phyloP scores from a whole-genome alignment of 2,888 invertebrate species.

The Drosophila sordidula region DNA sequence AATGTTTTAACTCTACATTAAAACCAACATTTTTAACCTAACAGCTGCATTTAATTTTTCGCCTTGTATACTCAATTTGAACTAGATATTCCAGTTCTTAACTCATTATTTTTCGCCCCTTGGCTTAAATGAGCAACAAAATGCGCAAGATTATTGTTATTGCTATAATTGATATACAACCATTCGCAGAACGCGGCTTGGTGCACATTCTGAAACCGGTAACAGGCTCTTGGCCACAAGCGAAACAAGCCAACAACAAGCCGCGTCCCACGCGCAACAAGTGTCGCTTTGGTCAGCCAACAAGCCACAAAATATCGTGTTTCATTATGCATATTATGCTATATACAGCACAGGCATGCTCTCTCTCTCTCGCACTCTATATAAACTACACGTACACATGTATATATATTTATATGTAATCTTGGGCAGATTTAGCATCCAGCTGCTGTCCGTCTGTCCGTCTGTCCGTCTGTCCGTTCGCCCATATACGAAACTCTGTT shows the following conservation, averaged over 20 bases:
- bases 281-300: constrained; percentile 62
- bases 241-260: background rate
- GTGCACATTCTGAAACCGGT: constrained; percentile 14
- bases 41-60: background rate
- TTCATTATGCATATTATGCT: constrained; percentile 28
- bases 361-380: background rate
- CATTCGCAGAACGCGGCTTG: constrained; percentile 19
- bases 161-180: constrained; percentile 1
- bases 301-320: constrained; percentile 52
- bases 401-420: background rate
- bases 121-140: constrained; percentile 1
- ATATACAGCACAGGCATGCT: background rate
- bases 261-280: constrained; percentile 64
- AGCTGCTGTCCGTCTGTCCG: constrained; percentile 12
- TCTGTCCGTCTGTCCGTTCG: constrained; percentile 1
- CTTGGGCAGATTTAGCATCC: constrained; percentile 25
- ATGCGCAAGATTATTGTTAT: constrained; percentile 1
- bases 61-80: background rate
- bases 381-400: background rate
- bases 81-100: background rate
- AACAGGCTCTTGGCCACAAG: constrained; percentile 24
- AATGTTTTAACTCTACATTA: no score
- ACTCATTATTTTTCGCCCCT: background rate
- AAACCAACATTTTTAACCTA: background rate
- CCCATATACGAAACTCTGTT: constrained; percentile 34